These are phyloP conservation scores for Venusia cambrica DNA, from an alignment of 2,888 invertebrate species.

Conservation along the genomic window DNA sequence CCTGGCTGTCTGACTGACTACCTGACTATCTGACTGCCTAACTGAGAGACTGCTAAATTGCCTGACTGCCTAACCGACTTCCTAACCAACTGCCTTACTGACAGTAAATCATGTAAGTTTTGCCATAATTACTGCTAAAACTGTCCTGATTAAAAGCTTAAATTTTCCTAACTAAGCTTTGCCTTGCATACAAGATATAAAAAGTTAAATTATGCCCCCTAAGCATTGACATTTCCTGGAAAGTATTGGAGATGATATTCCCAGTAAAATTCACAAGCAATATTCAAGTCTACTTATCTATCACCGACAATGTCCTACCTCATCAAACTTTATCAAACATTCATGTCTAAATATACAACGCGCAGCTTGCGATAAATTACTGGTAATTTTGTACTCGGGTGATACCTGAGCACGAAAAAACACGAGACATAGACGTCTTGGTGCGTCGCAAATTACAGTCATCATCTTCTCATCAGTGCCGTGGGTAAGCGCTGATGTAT, in stretches of 20 bases:
- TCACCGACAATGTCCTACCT: constrained; percentile 10
- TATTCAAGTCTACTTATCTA: constrained; percentile 11
- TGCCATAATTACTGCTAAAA: too few species aligned
- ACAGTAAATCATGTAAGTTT: too few species aligned
- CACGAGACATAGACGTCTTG: constrained; percentile 80
- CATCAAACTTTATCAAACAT: constrained; percentile 38
- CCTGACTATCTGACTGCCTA: too few species aligned
- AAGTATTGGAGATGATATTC: constrained; percentile 53
- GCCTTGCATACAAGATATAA: too few species aligned
- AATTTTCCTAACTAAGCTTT: too few species aligned
- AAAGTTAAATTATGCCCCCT: too few species aligned
- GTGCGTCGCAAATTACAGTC: constrained; percentile 80
- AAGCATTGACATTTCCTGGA: too few species aligned
- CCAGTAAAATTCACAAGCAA: constrained; percentile 54
- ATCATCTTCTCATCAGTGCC: constrained; percentile 80
- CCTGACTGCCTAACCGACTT: too few species aligned
- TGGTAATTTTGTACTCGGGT: constrained; percentile 77
- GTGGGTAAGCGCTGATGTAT: constrained; percentile 78
- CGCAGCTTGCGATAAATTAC: constrained; percentile 74
- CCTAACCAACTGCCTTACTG: too few species aligned
- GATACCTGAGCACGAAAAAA: constrained; percentile 80
- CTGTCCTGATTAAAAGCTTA: too few species aligned
- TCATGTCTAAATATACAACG: constrained; percentile 45
- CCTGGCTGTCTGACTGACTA: too few species aligned
- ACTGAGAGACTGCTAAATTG: too few species aligned